Base-by-base conservation (phyloP, 2,888 invertebrate species). In the Cephus nigrinus region DNA sequence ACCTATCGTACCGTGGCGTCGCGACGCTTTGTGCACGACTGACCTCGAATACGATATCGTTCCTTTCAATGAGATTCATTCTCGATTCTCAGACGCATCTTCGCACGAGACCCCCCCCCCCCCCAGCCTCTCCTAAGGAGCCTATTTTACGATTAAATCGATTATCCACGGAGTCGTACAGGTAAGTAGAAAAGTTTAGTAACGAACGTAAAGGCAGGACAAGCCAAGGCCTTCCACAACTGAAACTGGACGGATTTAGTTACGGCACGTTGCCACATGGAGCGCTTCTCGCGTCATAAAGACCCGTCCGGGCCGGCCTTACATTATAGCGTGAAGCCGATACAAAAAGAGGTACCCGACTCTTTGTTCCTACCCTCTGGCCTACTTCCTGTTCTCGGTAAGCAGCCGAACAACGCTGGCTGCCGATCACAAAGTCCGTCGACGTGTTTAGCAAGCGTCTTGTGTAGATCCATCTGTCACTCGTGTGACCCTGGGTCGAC, bases 91-190 rank as follows among this genome's bases (percentile, higher is more conserved):
- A 5, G 40, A 40, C 40, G 40, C 40, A 15, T 40, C 40, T 40
- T 40, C 40, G 40, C 40, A 40, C 40, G 40, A 15, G 40, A 40
- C 15, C 40, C 15, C 15, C 15, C 0, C 32, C 32, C 32, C 32
- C 0, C 32, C 32, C 5, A 83, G 82, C 82, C 83, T 84, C 83
- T 84, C 35, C 12, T 35, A 87, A 87, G 87, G 86, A 87, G 85
- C 82, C 81, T 84, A 85, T 86, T 87, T 85, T 86, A 87, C 86
- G 85, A 86, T 83, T 82, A 83, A 88, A 87, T 88, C 86, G 86
- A 88, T 88, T 87, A 88, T 88, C 84, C 86, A 86, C 84, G 87
- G 87, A 82, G 55, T 40, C 35, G 40, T 15, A 40, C 40, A 40
- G 40, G 40, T 40, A 40, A 5, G 15, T 40, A 40, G 82, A 81